Conservation (phyloP, 1,140 invertebrate genomes). For the Ceratina japonica region DNA sequence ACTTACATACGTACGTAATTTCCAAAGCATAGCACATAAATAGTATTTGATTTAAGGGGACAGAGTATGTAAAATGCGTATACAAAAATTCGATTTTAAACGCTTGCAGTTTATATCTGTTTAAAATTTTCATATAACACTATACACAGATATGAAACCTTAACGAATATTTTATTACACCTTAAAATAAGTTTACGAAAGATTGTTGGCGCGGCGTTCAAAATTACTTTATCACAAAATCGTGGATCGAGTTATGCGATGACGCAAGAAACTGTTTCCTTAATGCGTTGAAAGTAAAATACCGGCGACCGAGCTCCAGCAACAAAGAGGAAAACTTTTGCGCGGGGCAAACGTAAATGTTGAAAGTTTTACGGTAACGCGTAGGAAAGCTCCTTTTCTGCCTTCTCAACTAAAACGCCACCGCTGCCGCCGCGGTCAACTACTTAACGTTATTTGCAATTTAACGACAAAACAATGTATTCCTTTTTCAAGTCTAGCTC, state of each 20-base stretch:
- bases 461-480: constrained; percentile 31
- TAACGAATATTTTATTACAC: background rate
- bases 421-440: constrained; percentile 1
- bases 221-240: background rate
- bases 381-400: background rate
- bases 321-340: background rate
- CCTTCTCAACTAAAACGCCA: background rate
- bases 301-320: background rate
- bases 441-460: constrained; percentile 31
- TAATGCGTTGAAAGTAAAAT: constrained; percentile 13
- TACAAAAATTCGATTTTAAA: too few species aligned
- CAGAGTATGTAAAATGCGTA: too few species aligned
- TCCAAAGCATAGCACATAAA: too few species aligned
- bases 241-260: background rate
- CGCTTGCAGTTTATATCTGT: too few species aligned
- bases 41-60: too few species aligned
- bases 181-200: background rate
- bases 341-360: constrained; percentile 1
- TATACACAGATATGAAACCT: background rate
- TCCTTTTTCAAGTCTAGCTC: too few species aligned
- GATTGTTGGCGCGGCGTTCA: background rate
- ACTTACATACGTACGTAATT: too few species aligned
- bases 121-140: too few species aligned
- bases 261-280: background rate
- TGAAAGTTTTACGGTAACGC: constrained; percentile 24